These are phyloP conservation scores for Apotomis capreana DNA, from an alignment of 2,888 invertebrate species.

Conservation along the genomic window DNA sequence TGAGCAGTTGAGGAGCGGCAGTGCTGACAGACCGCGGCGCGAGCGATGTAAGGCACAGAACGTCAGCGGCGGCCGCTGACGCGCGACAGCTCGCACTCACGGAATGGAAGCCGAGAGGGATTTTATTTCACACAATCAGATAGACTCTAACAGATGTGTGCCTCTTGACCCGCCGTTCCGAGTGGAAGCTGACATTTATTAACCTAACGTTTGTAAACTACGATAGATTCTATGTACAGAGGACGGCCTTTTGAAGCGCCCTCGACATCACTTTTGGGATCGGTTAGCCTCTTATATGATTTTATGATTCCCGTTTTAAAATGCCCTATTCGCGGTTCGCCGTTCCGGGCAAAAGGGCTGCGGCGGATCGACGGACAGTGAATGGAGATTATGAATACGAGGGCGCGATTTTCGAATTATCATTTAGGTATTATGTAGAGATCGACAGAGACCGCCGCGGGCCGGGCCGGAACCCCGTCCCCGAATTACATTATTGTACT, in stretches of 20 bases:
- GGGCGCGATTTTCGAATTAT: constrained; percentile 11
- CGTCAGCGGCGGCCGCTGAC: not conserved
- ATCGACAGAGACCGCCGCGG: constrained; percentile 24
- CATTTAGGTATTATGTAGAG: constrained; percentile 14
- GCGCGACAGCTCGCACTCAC: too few relatives aligned
- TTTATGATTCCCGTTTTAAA: not conserved
- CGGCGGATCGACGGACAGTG: not conserved
- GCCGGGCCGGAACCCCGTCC: not conserved
- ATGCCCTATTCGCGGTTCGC: not conserved
- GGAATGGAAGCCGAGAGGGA: too few relatives aligned
- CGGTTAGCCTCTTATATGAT: constrained; percentile 15
- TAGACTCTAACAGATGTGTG: too few relatives aligned
- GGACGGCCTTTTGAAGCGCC: constrained; percentile 36
- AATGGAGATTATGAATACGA: not conserved
- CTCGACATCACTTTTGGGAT: not conserved
- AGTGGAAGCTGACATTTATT: constrained; percentile 6
- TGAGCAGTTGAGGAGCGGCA: too few relatives aligned
- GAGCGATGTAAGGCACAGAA: constrained; percentile 22
- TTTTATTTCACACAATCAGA: too few relatives aligned
- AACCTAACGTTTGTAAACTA: not conserved
- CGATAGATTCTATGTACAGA: constrained; percentile 28
- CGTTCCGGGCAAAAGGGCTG: not conserved
- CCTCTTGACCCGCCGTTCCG: too few relatives aligned
- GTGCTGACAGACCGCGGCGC: not conserved
- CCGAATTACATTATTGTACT: constrained; percentile 25